phyloP scores from a whole-genome alignment of 2,888 invertebrate genomes.

The Heliconius erato region DNA sequence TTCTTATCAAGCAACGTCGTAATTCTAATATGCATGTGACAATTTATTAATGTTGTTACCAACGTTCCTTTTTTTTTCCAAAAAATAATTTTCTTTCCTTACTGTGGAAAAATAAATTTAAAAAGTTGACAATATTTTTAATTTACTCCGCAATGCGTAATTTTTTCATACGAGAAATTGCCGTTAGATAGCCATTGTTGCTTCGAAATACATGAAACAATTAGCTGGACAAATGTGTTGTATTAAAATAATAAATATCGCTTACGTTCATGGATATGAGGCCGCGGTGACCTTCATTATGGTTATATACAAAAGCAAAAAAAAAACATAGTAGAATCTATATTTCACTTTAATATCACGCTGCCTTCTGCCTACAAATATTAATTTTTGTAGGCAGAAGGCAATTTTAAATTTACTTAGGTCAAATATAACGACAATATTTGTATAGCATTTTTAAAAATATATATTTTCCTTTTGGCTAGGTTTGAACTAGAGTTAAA shows the following conservation, averaged over 20 bases:
- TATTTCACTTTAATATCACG: background rate
- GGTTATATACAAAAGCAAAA: background rate
- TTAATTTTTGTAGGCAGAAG: too few species aligned
- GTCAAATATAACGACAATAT: background rate
- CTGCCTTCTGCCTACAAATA: background rate
- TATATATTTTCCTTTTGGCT: too few species aligned
- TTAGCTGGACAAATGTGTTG: conserved; percentile 16
- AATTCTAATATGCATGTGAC: too few species aligned
- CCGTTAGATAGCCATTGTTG: background rate
- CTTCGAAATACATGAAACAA: background rate
- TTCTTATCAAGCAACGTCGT: too few species aligned
- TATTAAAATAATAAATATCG: conserved; percentile 24
- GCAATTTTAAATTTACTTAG: background rate
- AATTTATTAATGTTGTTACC: too few species aligned
- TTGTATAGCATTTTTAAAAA: too few species aligned
- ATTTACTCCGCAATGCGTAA: background rate
- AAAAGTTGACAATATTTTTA: too few species aligned
- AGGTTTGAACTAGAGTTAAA: too few species aligned
- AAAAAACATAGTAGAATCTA: background rate
- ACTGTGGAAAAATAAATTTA: too few species aligned
- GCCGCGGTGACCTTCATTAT: background rate
- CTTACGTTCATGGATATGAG: background rate
- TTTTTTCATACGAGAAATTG: background rate
- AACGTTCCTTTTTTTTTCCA: too few species aligned
- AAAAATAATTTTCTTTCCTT: too few species aligned